Evolutionary conservation across 2,888 invertebrate genomes (phyloP).

Genomic region (Trissolcus brochymenae): DNA sequence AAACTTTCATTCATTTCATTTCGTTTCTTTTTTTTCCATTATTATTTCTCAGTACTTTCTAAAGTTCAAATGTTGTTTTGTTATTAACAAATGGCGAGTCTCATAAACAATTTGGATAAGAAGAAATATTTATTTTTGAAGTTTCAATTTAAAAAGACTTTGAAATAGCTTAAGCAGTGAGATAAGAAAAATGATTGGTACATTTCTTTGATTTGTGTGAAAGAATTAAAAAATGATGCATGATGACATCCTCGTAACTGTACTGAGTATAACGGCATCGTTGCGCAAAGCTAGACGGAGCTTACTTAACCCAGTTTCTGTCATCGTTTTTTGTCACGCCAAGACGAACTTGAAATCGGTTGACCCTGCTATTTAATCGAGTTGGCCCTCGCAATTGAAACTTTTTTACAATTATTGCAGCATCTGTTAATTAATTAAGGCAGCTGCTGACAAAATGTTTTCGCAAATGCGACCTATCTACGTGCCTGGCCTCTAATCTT

Average conservation of each 20-base stretch:
- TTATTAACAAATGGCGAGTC: no score
- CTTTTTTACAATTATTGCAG: constrained; percentile 19
- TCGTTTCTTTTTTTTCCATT: no score
- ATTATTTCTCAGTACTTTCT: no score
- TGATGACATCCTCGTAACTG: constrained; percentile 47
- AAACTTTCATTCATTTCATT: no score
- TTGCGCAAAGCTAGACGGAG: constrained; percentile 36
- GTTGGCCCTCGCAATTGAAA: constrained; percentile 18
- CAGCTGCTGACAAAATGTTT: not conserved
- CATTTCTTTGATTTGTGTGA: constrained; percentile 24
- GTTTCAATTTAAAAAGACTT: no score
- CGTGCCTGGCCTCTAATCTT: no score
- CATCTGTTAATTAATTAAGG: constrained; percentile 8
- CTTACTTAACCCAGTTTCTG: constrained; percentile 46
- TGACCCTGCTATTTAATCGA: constrained; percentile 27
- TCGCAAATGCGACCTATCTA: not conserved
- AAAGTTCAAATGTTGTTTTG: no score
- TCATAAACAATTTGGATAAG: no score
- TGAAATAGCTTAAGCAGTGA: no score
- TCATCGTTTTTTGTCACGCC: constrained; percentile 27
- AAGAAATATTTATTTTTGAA: no score
- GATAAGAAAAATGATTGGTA: no score
- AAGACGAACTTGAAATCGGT: constrained; percentile 39
- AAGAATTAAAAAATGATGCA: not conserved
- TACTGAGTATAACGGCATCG: constrained; percentile 46